Base-by-base conservation (phyloP, 1,140 invertebrate genomes). In the Apis cerana region DNA sequence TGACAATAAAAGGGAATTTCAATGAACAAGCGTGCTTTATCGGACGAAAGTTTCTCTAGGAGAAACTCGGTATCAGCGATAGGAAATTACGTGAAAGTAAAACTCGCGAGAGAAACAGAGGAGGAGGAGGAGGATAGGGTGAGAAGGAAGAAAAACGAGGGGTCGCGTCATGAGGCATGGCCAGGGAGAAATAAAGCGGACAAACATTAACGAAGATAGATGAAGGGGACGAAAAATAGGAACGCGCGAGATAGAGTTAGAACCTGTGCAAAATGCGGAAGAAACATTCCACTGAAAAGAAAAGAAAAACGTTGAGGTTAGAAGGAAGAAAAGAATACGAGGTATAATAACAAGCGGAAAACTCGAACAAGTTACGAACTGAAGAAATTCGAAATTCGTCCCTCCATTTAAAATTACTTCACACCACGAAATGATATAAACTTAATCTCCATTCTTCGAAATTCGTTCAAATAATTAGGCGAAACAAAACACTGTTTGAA, bases 161-260 rank as follows among this genome's bases (percentile, higher is more conserved):
- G 59, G 72, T 23, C 62, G 23, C 64, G 80, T 75, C 72, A 68
- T 62, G 80, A 75, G 72, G 64, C 52, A 75, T 62, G 80, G 52
- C 43, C 72, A 52, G 56, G 19, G 62, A 75, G 72, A 81, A 81
- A 81, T 81, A 81, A 75, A 81, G 80, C 72, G 80, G 80, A 76
- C 62, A 81, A 81, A 81, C 80, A 75, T 76, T 81, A 81, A 81
- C 80, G 80, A 81, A 81, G 80, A 81, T 81, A 75, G 64, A 81
- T 81, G 80, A 81, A 75, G 72, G 52, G 54, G 62, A 68, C 62
- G 80, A 52, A 65, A 81, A 81, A 81, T 81, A 68, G 72, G 72
- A 75, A 76, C 80, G 54, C 27, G 33, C 12, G 43, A 23, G 65
- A 70, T n/a, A 64, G 13, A 62, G 80, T 12, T 27, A 56, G 50